Conservation (phyloP, 2,113 vertebrate genomes). For the Pelmatolapia mariae region DNA sequence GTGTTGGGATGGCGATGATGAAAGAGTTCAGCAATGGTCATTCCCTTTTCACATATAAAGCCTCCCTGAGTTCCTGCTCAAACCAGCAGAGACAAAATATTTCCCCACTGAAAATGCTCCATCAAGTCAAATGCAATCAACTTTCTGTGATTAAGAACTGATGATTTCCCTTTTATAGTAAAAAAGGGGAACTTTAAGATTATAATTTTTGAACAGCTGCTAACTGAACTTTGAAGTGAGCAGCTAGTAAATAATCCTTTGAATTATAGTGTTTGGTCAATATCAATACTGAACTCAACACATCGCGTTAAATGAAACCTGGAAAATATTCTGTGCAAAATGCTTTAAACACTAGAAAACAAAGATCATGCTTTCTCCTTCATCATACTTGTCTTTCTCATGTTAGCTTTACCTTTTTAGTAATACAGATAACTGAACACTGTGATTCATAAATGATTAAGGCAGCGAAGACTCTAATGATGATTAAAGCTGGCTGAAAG, state of each 20-base stretch:
- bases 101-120: neutral
- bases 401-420: neutral
- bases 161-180: neutral
- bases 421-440: neutral
- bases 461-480: neutral
- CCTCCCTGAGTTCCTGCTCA: neutral
- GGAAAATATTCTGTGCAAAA: neutral
- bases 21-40: neutral
- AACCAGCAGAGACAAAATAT: neutral
- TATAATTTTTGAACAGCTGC: neutral
- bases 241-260: neutral
- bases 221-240: neutral
- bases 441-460: neutral
- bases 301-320: neutral
- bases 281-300: neutral
- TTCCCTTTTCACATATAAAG: neutral
- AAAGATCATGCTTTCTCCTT: neutral
- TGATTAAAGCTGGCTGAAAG: neutral
- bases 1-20: neutral
- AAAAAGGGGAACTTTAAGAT: neutral
- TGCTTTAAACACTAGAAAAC: neutral
- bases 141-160: neutral
- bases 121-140: neutral
- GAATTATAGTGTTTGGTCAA: neutral
- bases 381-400: neutral